Percentiles rank a stretch among this genome's conserved stretches.
Evolutionary conservation across 2,888 invertebrate species (phyloP).

Genomic region (Crossocerus cetratus): DNA sequence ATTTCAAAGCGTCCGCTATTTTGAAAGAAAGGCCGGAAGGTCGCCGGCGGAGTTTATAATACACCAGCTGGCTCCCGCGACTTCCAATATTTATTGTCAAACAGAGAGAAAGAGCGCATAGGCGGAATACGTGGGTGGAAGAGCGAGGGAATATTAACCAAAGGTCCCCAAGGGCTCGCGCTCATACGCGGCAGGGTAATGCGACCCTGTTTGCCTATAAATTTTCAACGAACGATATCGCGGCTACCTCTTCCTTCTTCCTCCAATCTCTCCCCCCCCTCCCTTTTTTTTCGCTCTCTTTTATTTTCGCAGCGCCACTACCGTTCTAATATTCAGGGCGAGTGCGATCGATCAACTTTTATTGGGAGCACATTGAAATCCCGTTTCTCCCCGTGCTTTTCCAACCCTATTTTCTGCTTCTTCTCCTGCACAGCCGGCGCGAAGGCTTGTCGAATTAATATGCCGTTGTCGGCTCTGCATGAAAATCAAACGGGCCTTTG

Average conservation of each 20-base stretch:
- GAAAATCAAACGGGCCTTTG: no score
- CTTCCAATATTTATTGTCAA: conserved; percentile 54
- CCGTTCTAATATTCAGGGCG: conserved; percentile 16
- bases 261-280: no score
- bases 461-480: background rate
- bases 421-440: background rate
- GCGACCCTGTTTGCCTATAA: conserved; percentile 48
- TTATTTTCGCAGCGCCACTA: conserved; percentile 32
- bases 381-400: conserved; percentile 4
- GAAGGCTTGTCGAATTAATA: conserved; percentile 25
- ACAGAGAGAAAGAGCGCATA: conserved; percentile 17
- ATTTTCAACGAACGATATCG: conserved; percentile 44
- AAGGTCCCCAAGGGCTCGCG: conserved; percentile 30
- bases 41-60: conserved; percentile 23
- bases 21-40: conserved; percentile 10
- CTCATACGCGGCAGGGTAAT: conserved; percentile 34
- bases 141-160: conserved; percentile 35
- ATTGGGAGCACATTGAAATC: conserved; percentile 20
- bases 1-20: conserved; percentile 10
- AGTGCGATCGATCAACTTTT: conserved; percentile 22
- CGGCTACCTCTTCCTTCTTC: background rate
- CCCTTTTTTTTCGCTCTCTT: background rate
- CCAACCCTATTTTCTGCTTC: background rate
- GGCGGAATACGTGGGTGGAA: no score
- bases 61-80: conserved; percentile 2